phyloP scores from a whole-genome alignment of 2,888 invertebrate species.

The Tyria jacobaeae region DNA sequence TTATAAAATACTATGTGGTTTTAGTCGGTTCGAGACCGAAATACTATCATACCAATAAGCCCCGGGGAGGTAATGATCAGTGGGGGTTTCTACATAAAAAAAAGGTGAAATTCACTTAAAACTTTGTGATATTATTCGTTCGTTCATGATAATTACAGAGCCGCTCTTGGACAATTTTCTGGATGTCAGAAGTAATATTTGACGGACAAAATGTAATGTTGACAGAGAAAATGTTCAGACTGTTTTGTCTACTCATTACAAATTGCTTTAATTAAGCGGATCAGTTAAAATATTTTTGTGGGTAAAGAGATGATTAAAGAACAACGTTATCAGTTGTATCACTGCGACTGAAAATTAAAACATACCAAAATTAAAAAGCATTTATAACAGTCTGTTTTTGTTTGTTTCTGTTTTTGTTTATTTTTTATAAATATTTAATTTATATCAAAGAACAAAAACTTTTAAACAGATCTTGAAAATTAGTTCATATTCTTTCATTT shows the following conservation, averaged over 20 bases:
- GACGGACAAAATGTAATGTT: constrained; percentile 25
- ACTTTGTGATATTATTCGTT: constrained; percentile 55
- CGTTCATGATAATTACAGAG: constrained; percentile 14
- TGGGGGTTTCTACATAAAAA: no score
- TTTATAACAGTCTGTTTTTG: no score
- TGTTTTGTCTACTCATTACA: constrained; percentile 22
- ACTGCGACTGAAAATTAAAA: background rate
- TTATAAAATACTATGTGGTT: no score
- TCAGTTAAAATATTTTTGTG: constrained; percentile 10
- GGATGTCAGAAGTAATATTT: constrained; percentile 9
- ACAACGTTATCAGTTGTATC: background rate
- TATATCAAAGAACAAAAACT: no score
- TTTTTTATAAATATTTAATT: no score
- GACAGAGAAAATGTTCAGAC: constrained; percentile 19
- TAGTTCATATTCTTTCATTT: no score
- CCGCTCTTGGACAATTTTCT: constrained; percentile 14
- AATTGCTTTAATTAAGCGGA: constrained; percentile 19
- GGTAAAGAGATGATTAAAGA: background rate
- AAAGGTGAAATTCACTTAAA: constrained; percentile 56
- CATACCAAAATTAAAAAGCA: no score
- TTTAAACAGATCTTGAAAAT: no score
- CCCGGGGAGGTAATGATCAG: no score
- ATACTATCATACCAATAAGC: no score
- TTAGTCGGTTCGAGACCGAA: no score
- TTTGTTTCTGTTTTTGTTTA: no score